Conservation (phyloP, 2,113 vertebrate species). For the Seriola rivoliana region DNA sequence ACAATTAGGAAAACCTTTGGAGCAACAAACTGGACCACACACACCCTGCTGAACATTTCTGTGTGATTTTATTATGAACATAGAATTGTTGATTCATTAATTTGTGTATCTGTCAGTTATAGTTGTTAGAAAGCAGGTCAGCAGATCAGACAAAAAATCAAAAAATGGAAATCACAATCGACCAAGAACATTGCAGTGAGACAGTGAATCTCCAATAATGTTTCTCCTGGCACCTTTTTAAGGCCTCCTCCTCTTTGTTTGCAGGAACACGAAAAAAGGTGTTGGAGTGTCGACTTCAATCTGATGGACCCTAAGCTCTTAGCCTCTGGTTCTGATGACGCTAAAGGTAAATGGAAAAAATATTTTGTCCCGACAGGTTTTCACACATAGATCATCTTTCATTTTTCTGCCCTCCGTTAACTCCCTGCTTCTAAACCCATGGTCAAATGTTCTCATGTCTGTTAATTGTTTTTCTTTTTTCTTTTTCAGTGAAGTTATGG, state of each 20-base stretch:
- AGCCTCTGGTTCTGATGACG: conserved; percentile 98
- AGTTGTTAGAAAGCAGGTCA: no score
- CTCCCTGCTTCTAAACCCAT: neutral
- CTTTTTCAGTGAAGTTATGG: conserved; percentile 94
- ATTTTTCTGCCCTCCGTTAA: neutral
- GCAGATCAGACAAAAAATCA: no score
- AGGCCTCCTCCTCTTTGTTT: neutral
- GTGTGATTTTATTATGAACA: no score
- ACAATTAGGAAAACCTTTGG: no score
- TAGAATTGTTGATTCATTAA: no score
- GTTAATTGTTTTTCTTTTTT: conserved; percentile 1
- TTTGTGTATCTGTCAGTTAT: no score
- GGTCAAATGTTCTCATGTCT: neutral
- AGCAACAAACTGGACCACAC: no score
- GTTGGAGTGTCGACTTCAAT: conserved; percentile 99
- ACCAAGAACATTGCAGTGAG: no score
- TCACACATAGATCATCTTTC: neutral
- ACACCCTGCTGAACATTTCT: no score
- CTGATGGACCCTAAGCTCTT: conserved; percentile 99
- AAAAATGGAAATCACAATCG: no score
- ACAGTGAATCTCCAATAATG: no score
- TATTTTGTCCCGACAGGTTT: neutral
- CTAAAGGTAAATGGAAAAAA: conserved; percentile 89
- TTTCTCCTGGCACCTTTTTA: neutral
- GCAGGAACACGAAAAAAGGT: conserved; percentile 98